Evolutionary conservation across 2,888 invertebrate genomes (phyloP).

Genomic region (Protonemura montana): DNA sequence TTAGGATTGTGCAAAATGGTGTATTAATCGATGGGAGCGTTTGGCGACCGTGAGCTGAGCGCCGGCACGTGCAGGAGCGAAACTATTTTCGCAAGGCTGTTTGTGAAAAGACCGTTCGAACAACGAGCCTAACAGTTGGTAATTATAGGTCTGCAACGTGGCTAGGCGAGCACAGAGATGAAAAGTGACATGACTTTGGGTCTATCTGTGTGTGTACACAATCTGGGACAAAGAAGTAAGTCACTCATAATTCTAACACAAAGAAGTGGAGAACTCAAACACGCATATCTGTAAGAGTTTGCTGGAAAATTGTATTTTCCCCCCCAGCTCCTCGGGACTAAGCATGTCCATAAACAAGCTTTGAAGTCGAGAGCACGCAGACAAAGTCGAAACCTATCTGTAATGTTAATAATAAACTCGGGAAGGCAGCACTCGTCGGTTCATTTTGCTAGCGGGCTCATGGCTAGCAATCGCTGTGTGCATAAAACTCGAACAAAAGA

Average conservation of each 20-base stretch:
- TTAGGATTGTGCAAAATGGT: not conserved
- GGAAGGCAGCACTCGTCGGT: not conserved
- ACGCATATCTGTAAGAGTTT: not conserved
- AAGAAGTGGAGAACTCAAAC: not conserved
- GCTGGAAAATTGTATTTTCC: constrained; percentile 34
- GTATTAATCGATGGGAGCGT: not conserved
- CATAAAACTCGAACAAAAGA: constrained; percentile 21
- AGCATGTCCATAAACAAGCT: constrained; percentile 37
- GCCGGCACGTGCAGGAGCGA: too few relatives aligned
- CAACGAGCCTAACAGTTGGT: too few relatives aligned
- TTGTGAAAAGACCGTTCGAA: too few relatives aligned
- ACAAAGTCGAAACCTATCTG: constrained; percentile 43
- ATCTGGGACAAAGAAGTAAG: not conserved
- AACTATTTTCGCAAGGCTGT: too few relatives aligned
- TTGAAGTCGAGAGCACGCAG: constrained; percentile 20
- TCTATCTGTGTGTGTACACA: not conserved
- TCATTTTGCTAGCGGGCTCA: constrained; percentile 27
- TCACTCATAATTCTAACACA: not conserved
- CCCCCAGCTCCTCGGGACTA: constrained; percentile 5
- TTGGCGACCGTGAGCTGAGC: too few relatives aligned
- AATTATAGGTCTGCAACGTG: too few relatives aligned
- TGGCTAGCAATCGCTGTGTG: constrained; percentile 1
- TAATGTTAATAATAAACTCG: constrained; percentile 45
- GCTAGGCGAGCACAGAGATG: too few relatives aligned
- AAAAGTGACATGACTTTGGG: too few relatives aligned